Percentiles rank a stretch among this genome's conserved stretches.
phyloP scores from a whole-genome alignment of 1,140 invertebrate species.

The Atta cephalotes region DNA sequence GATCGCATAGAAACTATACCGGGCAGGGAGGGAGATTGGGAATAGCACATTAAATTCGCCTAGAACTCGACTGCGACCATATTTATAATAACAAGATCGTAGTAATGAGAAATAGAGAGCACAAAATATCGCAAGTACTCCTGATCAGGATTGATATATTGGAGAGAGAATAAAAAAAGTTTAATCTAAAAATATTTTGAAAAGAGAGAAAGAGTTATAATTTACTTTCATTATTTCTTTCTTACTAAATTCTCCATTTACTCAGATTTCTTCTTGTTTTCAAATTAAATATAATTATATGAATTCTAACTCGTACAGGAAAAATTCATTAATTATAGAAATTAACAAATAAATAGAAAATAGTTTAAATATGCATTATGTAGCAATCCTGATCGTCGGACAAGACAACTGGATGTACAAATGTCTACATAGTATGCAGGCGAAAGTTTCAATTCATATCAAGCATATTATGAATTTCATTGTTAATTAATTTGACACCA shows the following conservation, averaged over 20 bases:
- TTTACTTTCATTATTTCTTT: slow-evolving; percentile 26
- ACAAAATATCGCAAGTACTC: slow-evolving; percentile 21
- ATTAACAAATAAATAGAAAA: not conserved
- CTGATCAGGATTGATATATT: slow-evolving; percentile 3
- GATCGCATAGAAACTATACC: slow-evolving; percentile 34
- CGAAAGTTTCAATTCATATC: not conserved
- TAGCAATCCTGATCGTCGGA: slow-evolving; percentile 4
- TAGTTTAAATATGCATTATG: slow-evolving; percentile 5
- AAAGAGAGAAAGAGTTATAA: not conserved
- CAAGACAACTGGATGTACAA: slow-evolving; percentile 14
- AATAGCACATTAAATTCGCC: slow-evolving; percentile 34
- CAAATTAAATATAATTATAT: not conserved
- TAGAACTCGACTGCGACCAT: slow-evolving; percentile 7
- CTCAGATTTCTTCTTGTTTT: not conserved
- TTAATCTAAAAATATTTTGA: not conserved
- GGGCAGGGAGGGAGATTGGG: not conserved
- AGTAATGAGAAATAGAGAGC: slow-evolving; percentile 47
- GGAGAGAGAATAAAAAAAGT: not conserved
- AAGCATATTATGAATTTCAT: not conserved
- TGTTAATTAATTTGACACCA: slow-evolving; percentile 26
- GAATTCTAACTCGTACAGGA: not conserved
- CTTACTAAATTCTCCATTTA: not conserved
- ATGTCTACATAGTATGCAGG: not conserved
- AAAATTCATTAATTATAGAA: not conserved
- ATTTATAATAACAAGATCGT: slow-evolving; percentile 1